phyloP scores from a whole-genome alignment of 2,113 vertebrate species.

The Aegithalos caudatus region DNA sequence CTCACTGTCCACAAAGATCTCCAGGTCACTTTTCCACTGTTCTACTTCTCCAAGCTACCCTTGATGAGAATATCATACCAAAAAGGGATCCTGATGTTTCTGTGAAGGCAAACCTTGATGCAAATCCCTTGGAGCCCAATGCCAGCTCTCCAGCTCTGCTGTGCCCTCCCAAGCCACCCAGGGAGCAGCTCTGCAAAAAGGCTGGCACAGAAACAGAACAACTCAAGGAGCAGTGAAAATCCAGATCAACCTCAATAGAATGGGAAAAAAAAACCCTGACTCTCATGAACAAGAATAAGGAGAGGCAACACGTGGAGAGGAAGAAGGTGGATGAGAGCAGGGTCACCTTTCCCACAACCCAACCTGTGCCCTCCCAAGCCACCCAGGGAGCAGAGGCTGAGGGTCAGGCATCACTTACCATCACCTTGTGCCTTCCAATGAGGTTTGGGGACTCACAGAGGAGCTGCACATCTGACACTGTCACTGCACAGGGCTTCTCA shows the following conservation, averaged over 20 bases:
- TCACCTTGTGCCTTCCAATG: conserved; percentile 92
- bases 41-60: neutral
- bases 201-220: too few species aligned
- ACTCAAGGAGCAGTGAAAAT: too few species aligned
- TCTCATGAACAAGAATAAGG: too few species aligned
- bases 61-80: neutral
- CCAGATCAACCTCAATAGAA: too few species aligned
- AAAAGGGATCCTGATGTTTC: neutral
- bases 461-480: conserved; percentile 94
- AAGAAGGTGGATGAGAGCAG: too few species aligned
- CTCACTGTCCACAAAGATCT: neutral
- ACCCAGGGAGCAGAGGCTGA: neutral
- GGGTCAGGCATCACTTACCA: conserved; percentile 68
- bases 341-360: too few species aligned
- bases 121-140: neutral
- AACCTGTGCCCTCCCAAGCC: neutral
- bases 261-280: too few species aligned
- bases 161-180: neutral
- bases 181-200: too few species aligned
- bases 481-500: conserved; percentile 90
- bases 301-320: too few species aligned
- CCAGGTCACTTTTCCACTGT: neutral
- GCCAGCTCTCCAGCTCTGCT: neutral
- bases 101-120: neutral
- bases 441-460: conserved; percentile 96